A percentile compares a stretch with the other conserved stretches of the same genome.
Conservation (phyloP, 2,797 vertebrate genomes). For the Spheniscus humboldti region DNA sequence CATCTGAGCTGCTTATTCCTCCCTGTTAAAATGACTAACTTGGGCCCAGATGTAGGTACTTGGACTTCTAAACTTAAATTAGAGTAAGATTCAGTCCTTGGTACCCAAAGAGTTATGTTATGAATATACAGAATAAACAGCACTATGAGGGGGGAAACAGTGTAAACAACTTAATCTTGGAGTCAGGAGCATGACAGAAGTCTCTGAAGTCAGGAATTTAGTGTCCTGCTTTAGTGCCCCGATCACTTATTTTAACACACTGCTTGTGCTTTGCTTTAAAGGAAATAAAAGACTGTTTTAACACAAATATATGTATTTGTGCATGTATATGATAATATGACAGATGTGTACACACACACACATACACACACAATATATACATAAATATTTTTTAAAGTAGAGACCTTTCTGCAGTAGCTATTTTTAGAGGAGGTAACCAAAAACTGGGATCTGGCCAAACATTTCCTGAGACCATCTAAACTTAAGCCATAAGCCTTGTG, state of each 20-base stretch:
- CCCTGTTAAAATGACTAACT: not conserved
- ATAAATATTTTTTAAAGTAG: not conserved
- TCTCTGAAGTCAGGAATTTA: conserved; percentile 4
- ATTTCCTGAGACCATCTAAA: not conserved
- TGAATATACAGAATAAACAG: not conserved
- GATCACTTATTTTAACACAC: not conserved
- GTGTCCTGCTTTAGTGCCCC: not conserved
- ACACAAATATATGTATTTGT: not conserved
- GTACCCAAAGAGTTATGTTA: not conserved
- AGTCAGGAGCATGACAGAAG: not conserved
- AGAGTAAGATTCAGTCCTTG: not conserved
- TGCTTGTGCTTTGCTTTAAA: not conserved
- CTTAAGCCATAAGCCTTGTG: not conserved
- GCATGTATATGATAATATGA: not conserved
- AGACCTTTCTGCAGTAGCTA: not conserved
- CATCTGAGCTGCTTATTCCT: not conserved
- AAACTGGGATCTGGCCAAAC: not conserved
- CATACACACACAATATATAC: not conserved
- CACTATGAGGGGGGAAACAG: not conserved
- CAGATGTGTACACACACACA: not conserved
- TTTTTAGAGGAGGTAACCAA: not conserved
- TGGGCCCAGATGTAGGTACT: not conserved
- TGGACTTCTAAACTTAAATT: not conserved
- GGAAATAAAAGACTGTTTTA: not conserved
- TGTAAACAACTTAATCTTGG: conserved; percentile 23